phyloP scores from a whole-genome alignment of 2,113 vertebrate species.

The Dicrurus megarhynchus region DNA sequence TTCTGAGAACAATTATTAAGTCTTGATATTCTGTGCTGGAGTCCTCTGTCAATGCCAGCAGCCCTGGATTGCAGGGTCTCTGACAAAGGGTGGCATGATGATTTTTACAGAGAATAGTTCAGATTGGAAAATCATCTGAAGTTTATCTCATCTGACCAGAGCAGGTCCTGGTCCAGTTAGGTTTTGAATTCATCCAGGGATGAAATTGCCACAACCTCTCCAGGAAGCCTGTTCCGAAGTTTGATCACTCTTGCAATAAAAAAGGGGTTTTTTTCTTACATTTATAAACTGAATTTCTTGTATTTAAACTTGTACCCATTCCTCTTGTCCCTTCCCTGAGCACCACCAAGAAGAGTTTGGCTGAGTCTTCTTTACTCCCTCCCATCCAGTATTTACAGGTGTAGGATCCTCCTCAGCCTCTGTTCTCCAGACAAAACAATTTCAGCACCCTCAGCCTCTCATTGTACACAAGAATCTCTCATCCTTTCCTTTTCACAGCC shows the following conservation, averaged over 20 bases:
- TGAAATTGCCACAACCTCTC: background rate
- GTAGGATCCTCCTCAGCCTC: background rate
- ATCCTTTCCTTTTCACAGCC: background rate
- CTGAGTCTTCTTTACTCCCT: background rate
- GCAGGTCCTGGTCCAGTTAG: background rate
- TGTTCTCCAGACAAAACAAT: background rate
- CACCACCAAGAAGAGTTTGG: background rate
- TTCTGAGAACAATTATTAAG: background rate
- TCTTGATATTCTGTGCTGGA: background rate
- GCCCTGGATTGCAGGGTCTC: background rate
- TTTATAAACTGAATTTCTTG: background rate
- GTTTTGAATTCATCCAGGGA: background rate
- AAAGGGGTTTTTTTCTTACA: fast-evolving
- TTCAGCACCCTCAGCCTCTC: background rate
- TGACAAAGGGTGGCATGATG: background rate
- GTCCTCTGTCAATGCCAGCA: background rate
- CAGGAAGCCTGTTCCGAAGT: background rate
- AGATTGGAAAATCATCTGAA: background rate
- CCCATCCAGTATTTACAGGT: fast-evolving
- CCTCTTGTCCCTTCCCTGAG: background rate
- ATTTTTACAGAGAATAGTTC: background rate
- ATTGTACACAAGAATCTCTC: background rate
- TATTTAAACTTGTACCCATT: background rate
- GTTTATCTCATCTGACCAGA: background rate
- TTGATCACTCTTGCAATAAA: background rate